Evolutionary conservation across 2,113 vertebrate genomes (phyloP).

Genomic region (Leptobrachium ailaonicum): DNA sequence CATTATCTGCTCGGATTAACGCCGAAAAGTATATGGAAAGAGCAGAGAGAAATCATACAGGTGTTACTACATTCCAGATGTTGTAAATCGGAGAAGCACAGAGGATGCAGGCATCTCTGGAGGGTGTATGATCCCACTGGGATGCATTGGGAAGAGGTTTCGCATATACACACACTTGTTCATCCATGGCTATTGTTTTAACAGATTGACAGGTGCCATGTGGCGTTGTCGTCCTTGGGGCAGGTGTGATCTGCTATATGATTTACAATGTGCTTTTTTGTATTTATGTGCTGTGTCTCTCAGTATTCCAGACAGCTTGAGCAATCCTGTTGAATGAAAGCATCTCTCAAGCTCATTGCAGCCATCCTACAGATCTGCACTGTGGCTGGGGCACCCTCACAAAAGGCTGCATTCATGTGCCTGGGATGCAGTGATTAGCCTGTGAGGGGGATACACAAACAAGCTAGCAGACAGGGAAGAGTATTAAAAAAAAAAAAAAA

Average conservation of each 20-base stretch:
- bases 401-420: constrained; percentile 51
- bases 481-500: constrained; percentile 19
- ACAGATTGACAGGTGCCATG: constrained; percentile 6
- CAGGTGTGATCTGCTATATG: constrained; percentile 30
- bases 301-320: constrained; percentile 8
- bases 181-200: background rate
- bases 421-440: constrained; percentile 40
- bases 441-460: constrained; percentile 45
- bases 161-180: background rate
- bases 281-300: constrained; percentile 16
- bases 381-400: constrained; percentile 21
- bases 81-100: background rate
- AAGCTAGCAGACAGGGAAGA: constrained; percentile 40
- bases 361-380: constrained; percentile 17
- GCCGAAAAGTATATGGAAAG: background rate
- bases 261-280: background rate
- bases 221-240: constrained; percentile 17
- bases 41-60: constrained; percentile 15
- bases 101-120: background rate
- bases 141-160: background rate
- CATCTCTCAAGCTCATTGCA: constrained; percentile 1
- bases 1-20: background rate
- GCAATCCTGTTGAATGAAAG: background rate
- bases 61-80: constrained; percentile 11
- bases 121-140: background rate